Evolutionary conservation across 2,888 invertebrate species (phyloP).

Genomic region (Eulithis testata): DNA sequence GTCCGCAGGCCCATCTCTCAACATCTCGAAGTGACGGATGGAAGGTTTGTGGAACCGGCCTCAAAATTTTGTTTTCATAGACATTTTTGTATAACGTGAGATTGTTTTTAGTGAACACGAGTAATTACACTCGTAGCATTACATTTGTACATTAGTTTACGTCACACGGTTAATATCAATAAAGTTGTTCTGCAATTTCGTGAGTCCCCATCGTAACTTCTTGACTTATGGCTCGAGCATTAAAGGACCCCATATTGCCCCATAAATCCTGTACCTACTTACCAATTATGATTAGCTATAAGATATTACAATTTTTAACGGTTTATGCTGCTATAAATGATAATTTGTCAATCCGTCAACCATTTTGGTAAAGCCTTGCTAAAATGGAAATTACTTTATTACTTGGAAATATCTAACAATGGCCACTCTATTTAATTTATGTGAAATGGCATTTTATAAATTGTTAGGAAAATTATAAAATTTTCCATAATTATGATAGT

Average conservation of each 20-base stretch:
- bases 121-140: no score
- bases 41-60: neutral
- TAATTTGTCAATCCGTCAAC: conserved; percentile 13
- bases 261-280: conserved; percentile 45
- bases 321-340: conserved; percentile 37
- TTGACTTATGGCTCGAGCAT: conserved; percentile 46
- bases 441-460: no score
- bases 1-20: conserved; percentile 18
- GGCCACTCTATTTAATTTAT: neutral
- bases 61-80: conserved; percentile 2
- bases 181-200: conserved; percentile 45
- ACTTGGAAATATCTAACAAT: neutral
- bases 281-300: conserved; percentile 46
- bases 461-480: no score
- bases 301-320: conserved; percentile 38
- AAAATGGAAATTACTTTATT: neutral
- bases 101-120: no score
- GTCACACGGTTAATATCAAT: conserved; percentile 31
- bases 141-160: conserved; percentile 7
- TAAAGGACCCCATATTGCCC: conserved; percentile 46
- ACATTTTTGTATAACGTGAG: neutral
- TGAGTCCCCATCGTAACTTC: conserved; percentile 48
- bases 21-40: conserved; percentile 11
- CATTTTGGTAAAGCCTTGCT: conserved; percentile 2
- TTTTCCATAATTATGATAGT: no score